A percentile compares a stretch with the other conserved stretches of the same genome.
Evolutionary conservation across 2,888 invertebrate species (phyloP).

Genomic region (Drosophila seclusa): DNA sequence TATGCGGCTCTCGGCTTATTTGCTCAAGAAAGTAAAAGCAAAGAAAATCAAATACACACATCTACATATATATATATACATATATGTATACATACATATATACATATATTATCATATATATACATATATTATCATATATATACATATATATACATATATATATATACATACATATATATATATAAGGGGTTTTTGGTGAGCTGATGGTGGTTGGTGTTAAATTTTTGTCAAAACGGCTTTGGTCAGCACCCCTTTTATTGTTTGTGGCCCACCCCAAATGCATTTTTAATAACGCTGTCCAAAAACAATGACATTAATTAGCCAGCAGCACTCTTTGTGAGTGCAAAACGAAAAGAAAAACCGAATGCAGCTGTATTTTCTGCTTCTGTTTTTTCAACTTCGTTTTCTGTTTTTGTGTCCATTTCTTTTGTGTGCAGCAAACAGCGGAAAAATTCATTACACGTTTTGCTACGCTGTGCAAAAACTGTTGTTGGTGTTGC

Average conservation of each 20-base stretch:
- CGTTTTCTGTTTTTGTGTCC: conserved; percentile 34
- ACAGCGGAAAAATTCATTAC: conserved; percentile 79
- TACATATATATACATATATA: not conserved
- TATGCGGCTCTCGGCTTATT: conserved; percentile 58
- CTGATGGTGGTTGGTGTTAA: conserved; percentile 12
- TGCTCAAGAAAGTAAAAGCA: conserved; percentile 69
- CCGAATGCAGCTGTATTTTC: conserved; percentile 59
- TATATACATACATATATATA: not conserved
- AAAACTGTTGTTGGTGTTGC: conserved; percentile 55
- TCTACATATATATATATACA: not conserved
- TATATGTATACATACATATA: not conserved
- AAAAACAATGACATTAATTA: conserved; percentile 80
- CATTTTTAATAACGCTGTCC: conserved; percentile 71
- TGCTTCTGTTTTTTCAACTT: conserved; percentile 12
- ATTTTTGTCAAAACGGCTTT: conserved; percentile 21
- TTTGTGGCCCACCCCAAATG: conserved; percentile 44
- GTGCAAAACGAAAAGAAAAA: conserved; percentile 16
- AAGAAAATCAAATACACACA: conserved; percentile 44
- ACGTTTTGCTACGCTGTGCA: conserved; percentile 62
- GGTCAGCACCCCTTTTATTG: conserved; percentile 12
- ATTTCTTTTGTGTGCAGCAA: conserved; percentile 67
- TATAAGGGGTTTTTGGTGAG: not conserved
- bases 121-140: not conserved
- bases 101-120: not conserved
- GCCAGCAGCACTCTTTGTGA: conserved; percentile 61